phyloP scores from a whole-genome alignment of 2,888 invertebrate genomes.

The Cetonia aurata region DNA sequence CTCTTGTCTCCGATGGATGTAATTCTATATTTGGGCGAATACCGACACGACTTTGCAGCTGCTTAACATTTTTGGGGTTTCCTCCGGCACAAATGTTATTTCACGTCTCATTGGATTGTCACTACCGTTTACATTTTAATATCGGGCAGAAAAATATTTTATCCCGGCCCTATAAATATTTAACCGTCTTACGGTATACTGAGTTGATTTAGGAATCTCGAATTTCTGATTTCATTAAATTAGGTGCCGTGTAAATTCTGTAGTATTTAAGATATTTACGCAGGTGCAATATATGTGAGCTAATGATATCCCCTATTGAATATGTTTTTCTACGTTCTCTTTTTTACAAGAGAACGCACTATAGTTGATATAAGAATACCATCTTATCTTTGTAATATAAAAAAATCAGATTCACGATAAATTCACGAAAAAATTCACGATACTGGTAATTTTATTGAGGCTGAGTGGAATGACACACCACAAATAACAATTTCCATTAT shows the following conservation, averaged over 20 bases:
- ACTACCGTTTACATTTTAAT: conserved; percentile 14
- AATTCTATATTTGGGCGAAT: conserved; percentile 32
- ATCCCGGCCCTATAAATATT: neutral
- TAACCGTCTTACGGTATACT: neutral
- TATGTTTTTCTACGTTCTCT: too few relatives aligned
- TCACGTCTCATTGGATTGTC: conserved; percentile 41
- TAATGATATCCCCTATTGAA: too few relatives aligned
- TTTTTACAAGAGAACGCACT: too few relatives aligned
- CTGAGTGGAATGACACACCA: too few relatives aligned
- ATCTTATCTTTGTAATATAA: too few relatives aligned
- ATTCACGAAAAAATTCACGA: too few relatives aligned
- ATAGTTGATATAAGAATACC: too few relatives aligned
- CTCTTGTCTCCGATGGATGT: conserved; percentile 1
- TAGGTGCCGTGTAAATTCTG: neutral
- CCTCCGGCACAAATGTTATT: conserved; percentile 41
- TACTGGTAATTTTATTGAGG: too few relatives aligned
- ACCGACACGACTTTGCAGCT: conserved; percentile 35
- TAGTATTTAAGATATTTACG: neutral
- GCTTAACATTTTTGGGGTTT: conserved; percentile 46
- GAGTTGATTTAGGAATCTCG: neutral
- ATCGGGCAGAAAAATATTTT: neutral
- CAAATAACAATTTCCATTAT: too few relatives aligned
- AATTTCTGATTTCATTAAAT: conserved; percentile 10
- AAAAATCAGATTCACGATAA: too few relatives aligned
- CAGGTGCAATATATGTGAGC: too few relatives aligned